Base-by-base conservation (phyloP, 2,113 vertebrate genomes). In the Pyxicephalus adspersus region DNA sequence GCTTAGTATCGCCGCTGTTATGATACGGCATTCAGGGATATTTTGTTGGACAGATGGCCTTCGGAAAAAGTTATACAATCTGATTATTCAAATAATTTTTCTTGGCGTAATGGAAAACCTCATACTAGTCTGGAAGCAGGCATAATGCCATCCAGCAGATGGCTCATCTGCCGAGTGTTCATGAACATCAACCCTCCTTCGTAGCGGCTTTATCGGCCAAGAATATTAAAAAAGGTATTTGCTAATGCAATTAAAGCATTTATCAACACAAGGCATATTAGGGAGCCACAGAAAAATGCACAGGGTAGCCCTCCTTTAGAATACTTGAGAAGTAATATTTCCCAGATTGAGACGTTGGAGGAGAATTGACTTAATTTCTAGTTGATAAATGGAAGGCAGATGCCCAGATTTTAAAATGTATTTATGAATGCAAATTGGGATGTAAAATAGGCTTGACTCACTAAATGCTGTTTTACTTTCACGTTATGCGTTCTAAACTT, bases 11-110 rank as follows among this genome's bases (percentile, higher is more conserved):
- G 25, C 72, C 64, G 57, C 34, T 63, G 34, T 72, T 73, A 58
- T 73, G 70, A 81, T 64, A 52, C 23, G 25, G 45, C 38, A 64
- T 31, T 80, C 31, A 55, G 67, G 55, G 38, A 72, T 72, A 63
- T 80, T 71, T 72, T 61, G 58, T 81, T 55, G 78, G 68, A 64
- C 67, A 81, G 78, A 81, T 72, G 78, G 78, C 58, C 34, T 68
- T 54, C 54, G 45, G 58, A 60, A 81, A 79, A 55, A 81, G 38
- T 81, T 81, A 72, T 63, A 45, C 67, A 81, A 81, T 81, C 77
- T 63, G 67, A 73, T 81, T 81, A 81, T 81, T 81, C 58, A 81
- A 81, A 81, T 81, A 50, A 73, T 81, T 81, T 45, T 81, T 81
- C 50, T 81, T 81, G 78, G 78, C 67, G 26, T 23, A 52, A 61